phyloP scores from a whole-genome alignment of 1,140 invertebrate genomes.

The Drosophila rhopaloa region DNA sequence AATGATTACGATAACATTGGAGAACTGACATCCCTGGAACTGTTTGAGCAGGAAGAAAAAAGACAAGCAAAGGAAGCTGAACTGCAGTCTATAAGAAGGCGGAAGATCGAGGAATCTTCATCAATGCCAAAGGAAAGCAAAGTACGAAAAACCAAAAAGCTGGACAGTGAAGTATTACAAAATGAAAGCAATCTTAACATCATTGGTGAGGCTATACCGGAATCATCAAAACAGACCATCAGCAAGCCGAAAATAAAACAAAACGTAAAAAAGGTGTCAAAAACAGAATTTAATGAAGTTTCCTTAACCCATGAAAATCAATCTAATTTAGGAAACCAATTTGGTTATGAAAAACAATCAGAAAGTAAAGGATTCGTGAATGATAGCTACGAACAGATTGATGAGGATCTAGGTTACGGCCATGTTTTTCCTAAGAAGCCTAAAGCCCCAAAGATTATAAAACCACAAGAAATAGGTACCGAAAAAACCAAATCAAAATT shows the following conservation, averaged over 20 bases:
- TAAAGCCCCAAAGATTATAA: not conserved
- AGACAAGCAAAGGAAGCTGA: not conserved
- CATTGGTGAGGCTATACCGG: not conserved
- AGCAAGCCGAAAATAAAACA: not conserved
- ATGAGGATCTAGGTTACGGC: not conserved
- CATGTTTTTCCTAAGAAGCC: not conserved
- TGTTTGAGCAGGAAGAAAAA: conserved; percentile 8
- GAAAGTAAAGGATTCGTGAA: not conserved
- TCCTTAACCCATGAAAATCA: not conserved
- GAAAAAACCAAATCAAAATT: conserved; percentile 21
- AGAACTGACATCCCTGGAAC: conserved; percentile 2
- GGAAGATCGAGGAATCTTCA: not conserved
- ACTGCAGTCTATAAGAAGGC: not conserved
- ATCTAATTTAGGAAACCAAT: not conserved
- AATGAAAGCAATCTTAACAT: not conserved
- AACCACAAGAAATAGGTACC: not conserved
- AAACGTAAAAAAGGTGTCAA: not conserved
- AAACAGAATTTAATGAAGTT: not conserved
- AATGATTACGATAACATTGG: not conserved
- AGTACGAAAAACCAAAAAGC: not conserved
- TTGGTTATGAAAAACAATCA: not conserved
- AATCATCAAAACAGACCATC: not conserved
- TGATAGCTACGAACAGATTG: not conserved
- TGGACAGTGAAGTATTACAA: not conserved
- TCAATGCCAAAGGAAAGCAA: not conserved